Evolutionary conservation across 2,113 vertebrate genomes (phyloP), one percentile per base, ranked within the genome.

Genomic region (Perca flavescens): DNA sequence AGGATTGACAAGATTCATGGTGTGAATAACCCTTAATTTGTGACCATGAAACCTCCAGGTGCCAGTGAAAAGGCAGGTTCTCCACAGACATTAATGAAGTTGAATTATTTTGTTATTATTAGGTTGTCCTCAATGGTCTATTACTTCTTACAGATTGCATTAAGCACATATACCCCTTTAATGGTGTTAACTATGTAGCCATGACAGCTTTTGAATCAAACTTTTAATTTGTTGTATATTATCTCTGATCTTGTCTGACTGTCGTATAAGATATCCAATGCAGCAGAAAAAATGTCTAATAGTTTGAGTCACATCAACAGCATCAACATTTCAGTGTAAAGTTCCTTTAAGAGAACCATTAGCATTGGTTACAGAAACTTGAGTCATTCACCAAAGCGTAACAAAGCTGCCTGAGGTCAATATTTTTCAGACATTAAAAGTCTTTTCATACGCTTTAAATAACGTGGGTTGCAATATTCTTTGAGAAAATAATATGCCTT

Each of bases 381-480:
- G 34, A 6, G 34, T 65, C 53, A 70, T 4, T 73, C 34, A 63
- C 4, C 12, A 52, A 86, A 83, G 58, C 13, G 2, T 50, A 76
- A 72, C 74, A 74, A 50, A 60, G 25, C 77, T 76, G 36, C 52
- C 73, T 79, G 22, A 68, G 21, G 25, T 78, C 19, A 73, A 43
- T 74, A 50, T 64, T 79, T 79, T 79, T 3, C 10, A 47, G 19
- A 77, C 28, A 79, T 85, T 78, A 19, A 77, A 76, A 77, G 77
- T 46, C 17, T 68, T 70, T 31, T 83, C 28, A 58, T 54, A 60
- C 6, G 7, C 58, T 46, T 22, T 63, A 76, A 61, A 80, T 74
- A 76, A 77, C 70, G 62, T 40, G 2, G 19, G 68, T 63, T 64
- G 14, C 47, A 79, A 14, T 71, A 74, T 75, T 71, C 52, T 56